Percentiles rank a stretch among this genome's conserved stretches.
Evolutionary conservation across 23 tunicate species (phyloP).

Genomic region (Trididemnum nubilum): DNA sequence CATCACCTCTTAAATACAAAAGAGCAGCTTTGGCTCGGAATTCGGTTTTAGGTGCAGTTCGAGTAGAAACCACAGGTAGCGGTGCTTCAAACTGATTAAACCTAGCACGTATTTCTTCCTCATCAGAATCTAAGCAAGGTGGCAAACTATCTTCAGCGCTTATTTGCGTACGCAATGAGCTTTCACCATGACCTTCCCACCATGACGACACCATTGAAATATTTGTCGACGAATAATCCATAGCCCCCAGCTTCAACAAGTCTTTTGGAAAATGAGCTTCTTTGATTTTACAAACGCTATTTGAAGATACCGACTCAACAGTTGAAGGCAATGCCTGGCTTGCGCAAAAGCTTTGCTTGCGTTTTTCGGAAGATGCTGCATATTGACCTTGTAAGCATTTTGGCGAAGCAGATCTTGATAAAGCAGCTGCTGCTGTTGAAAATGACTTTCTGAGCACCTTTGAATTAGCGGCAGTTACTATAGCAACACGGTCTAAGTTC

Average conservation of each 20-base stretch:
- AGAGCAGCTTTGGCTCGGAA: slow-evolving; percentile 38
- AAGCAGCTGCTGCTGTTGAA: too few species aligned
- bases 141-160: slow-evolving; percentile 34
- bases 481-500: too few species aligned
- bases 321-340: slow-evolving; percentile 49
- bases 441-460: too few species aligned
- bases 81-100: neutral
- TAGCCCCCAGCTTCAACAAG: slow-evolving; percentile 29
- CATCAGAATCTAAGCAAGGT: slow-evolving; percentile 18
- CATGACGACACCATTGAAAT: slow-evolving; percentile 55
- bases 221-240: slow-evolving; percentile 71
- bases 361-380: too few species aligned
- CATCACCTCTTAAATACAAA: slow-evolving; percentile 82
- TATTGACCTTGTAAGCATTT: too few species aligned
- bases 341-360: neutral
- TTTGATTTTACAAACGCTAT: neutral
- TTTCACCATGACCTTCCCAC: slow-evolving; percentile 35
- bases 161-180: neutral
- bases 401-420: too few species aligned
- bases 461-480: too few species aligned
- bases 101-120: slow-evolving; percentile 30
- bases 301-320: slow-evolving; percentile 12
- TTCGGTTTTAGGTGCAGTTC: slow-evolving; percentile 13
- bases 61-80: neutral
- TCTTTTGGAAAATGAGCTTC: slow-evolving; percentile 33